Conservation (phyloP, 2,113 vertebrate genomes). For the Sarotherodon lohbergeri region DNA sequence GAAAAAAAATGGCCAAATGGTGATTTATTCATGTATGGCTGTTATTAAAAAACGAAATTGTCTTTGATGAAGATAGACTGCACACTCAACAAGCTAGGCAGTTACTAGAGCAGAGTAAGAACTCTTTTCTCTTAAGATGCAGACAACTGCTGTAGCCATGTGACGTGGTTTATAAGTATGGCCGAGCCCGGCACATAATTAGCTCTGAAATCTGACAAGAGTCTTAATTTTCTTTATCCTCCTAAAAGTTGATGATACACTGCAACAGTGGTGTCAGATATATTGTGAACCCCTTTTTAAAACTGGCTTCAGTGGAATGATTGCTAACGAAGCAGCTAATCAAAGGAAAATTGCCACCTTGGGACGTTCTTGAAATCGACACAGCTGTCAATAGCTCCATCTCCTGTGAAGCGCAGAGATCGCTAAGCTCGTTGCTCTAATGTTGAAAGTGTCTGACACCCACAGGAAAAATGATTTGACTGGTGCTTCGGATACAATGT, state of each 20-base stretch:
- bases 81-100: not conserved
- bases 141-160: not conserved
- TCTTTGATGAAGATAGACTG: not conserved
- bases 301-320: not conserved
- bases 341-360: not conserved
- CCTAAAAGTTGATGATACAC: not conserved
- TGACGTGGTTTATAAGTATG: not conserved
- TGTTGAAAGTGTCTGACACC: not conserved
- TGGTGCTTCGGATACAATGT: not conserved
- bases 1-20: not conserved
- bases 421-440: not conserved
- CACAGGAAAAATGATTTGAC: not conserved
- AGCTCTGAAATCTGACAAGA: not conserved
- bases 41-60: not conserved
- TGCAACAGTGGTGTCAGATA: not conserved
- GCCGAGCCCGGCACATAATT: not conserved
- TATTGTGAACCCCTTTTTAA: not conserved
- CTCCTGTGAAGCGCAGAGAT: not conserved
- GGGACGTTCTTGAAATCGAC: not conserved
- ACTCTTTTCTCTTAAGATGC: not conserved
- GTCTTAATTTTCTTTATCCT: not conserved
- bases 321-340: not conserved
- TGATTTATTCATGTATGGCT: not conserved
- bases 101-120: not conserved
- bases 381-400: not conserved